These are phyloP conservation scores for Phymatocera aterrima DNA, from an alignment of 2,888 invertebrate genomes.

Conservation along the genomic window DNA sequence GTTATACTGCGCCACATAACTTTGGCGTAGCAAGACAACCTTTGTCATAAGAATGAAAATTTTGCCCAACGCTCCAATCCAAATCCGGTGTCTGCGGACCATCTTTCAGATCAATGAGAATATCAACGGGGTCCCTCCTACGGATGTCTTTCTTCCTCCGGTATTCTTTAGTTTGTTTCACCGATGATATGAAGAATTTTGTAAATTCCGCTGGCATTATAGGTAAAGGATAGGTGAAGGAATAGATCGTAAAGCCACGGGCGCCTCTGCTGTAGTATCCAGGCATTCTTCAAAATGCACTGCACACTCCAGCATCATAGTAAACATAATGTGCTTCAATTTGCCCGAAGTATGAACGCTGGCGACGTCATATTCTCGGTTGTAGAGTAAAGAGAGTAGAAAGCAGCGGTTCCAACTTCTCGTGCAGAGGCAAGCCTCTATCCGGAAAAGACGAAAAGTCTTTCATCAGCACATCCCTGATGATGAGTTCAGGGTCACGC, in stretches of 20 bases:
- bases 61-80: slow-evolving; percentile 12
- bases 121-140: slow-evolving; percentile 74
- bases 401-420: slow-evolving; percentile 74
- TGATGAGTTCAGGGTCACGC: slow-evolving; percentile 68
- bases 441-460: slow-evolving; percentile 73
- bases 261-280: slow-evolving; percentile 57
- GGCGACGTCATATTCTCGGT: slow-evolving; percentile 75
- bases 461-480: slow-evolving; percentile 71
- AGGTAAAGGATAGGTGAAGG: slow-evolving; percentile 51
- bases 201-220: slow-evolving; percentile 56
- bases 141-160: slow-evolving; percentile 69
- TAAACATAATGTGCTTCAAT: slow-evolving; percentile 76
- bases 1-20: neutral
- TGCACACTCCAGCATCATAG: slow-evolving; percentile 74
- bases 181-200: slow-evolving; percentile 65
- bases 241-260: slow-evolving; percentile 54
- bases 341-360: slow-evolving; percentile 75
- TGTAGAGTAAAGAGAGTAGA: slow-evolving; percentile 75
- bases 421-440: slow-evolving; percentile 68
- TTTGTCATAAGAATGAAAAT: neutral
- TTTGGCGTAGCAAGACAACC: neutral
- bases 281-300: slow-evolving; percentile 72
- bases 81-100: slow-evolving; percentile 50
- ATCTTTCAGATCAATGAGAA: slow-evolving; percentile 67
- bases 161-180: slow-evolving; percentile 67